These are phyloP conservation scores for Sycobia sp. DNA, from an alignment of 1,140 invertebrate species.

Conservation along the genomic window DNA sequence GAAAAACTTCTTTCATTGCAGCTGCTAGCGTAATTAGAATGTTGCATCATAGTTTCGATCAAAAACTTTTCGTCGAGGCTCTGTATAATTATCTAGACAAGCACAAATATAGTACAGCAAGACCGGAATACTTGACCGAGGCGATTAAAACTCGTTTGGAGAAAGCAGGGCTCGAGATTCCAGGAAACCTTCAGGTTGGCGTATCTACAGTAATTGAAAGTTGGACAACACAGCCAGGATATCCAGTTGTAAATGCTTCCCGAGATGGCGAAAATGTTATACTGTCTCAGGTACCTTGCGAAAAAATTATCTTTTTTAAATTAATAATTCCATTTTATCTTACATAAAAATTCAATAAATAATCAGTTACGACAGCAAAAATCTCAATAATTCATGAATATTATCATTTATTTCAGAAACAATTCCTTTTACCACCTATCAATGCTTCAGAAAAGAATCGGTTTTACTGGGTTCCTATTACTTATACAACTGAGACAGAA, in stretches of 20 bases:
- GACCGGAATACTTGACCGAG: constrained; percentile 67
- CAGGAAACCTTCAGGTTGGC: neutral
- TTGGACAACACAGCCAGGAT: constrained; percentile 75
- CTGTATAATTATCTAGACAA: constrained; percentile 62
- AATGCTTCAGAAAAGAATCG: neutral
- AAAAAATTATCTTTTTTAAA: constrained; percentile 8
- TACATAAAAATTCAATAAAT: neutral
- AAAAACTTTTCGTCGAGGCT: constrained; percentile 66
- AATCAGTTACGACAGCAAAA: too few relatives aligned
- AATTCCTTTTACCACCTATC: constrained; percentile 18
- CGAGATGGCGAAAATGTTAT: constrained; percentile 52
- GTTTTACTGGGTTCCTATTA: constrained; percentile 46
- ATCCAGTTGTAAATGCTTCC: constrained; percentile 70
- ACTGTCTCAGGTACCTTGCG: constrained; percentile 57
- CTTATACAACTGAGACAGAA: constrained; percentile 21
- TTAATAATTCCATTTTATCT: neutral
- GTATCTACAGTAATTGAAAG: constrained; percentile 65
- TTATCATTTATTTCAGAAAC: constrained; percentile 12
- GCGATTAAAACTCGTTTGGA: constrained; percentile 59
- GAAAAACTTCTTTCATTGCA: constrained; percentile 24
- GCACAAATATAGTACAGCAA: constrained; percentile 63
- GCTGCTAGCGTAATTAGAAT: constrained; percentile 75
- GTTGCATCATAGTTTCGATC: constrained; percentile 73
- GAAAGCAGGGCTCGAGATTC: neutral
- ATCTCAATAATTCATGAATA: neutral